These are phyloP conservation scores for Embiotoca jacksoni DNA, from an alignment of 2,113 vertebrate genomes.

Conservation along the genomic window DNA sequence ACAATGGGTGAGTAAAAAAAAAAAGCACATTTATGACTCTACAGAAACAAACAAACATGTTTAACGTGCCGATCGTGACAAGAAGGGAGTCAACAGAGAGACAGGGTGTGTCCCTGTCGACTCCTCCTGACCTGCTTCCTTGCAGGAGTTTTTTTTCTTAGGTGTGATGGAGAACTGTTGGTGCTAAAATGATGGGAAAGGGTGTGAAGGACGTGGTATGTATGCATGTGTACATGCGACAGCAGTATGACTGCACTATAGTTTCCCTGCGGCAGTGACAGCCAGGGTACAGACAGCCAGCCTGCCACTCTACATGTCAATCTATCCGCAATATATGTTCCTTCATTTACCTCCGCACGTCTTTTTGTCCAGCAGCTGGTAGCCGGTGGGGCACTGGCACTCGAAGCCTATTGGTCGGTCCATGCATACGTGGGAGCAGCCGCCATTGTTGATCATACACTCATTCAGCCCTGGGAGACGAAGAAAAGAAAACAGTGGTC, in stretches of 20 bases:
- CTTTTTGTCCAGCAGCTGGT: conserved; percentile 96
- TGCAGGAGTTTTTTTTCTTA: conserved; percentile 13
- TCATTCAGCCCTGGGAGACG: conserved; percentile 82
- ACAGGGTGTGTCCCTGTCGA: conserved; percentile 8
- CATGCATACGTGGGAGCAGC: conserved; percentile 96
- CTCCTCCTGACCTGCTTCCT: conserved; percentile 40
- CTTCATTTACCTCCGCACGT: conserved; percentile 93
- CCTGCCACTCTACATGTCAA: background rate
- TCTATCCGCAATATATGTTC: conserved; percentile 1
- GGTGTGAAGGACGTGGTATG: conserved; percentile 55
- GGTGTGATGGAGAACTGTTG: conserved; percentile 41
- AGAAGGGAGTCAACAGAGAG: background rate
- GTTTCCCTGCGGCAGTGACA: conserved; percentile 41
- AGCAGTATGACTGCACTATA: conserved; percentile 3
- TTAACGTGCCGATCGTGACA: no score
- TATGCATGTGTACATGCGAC: conserved; percentile 22
- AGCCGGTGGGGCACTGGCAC: conserved; percentile 93
- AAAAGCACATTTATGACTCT: conserved; percentile 4
- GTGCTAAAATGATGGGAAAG: conserved; percentile 51
- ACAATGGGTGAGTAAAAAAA: background rate
- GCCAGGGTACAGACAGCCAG: conserved; percentile 2
- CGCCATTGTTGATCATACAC: conserved; percentile 94
- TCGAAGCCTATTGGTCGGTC: conserved; percentile 94
- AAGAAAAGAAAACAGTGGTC: conserved; percentile 35
- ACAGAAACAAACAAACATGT: background rate